Evolutionary conservation across 2,797 vertebrate species (phyloP).

Genomic region (Hypotaenidia philippensis): DNA sequence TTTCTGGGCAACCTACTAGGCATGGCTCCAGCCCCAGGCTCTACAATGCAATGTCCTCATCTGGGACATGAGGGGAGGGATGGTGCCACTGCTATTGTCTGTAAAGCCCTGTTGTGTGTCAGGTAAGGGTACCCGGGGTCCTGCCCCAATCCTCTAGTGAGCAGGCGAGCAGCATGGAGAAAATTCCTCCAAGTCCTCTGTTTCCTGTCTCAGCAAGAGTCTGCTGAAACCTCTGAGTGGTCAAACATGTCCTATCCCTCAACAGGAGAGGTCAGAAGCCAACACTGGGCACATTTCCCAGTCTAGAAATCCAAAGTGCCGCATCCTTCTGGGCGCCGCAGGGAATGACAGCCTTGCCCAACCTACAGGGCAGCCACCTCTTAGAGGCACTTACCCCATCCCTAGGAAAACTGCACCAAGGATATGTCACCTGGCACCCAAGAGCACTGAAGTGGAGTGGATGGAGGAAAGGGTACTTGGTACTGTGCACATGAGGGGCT

Average conservation of each 20-base stretch:
- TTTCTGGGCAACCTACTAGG: neutral
- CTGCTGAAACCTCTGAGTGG: neutral
- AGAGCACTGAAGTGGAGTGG: neutral
- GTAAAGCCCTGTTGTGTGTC: neutral
- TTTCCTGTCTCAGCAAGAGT: neutral
- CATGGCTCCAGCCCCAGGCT: neutral
- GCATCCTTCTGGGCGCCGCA: neutral
- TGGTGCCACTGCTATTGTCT: neutral
- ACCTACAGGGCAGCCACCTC: neutral
- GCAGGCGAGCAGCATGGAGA: neutral
- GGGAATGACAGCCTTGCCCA: neutral
- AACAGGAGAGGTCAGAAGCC: neutral
- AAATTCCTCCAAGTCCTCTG: neutral
- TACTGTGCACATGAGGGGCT: neutral
- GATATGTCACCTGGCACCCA: neutral
- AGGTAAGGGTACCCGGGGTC: neutral
- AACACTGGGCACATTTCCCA: neutral
- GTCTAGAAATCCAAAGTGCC: neutral
- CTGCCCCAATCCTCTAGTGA: neutral
- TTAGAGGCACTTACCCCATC: neutral
- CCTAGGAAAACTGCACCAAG: neutral
- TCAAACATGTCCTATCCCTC: neutral
- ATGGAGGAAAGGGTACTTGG: neutral
- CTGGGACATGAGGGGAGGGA: neutral
- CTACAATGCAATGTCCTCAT: neutral